phyloP scores from a whole-genome alignment of 1,140 invertebrate species.

The Drosophila tristis region DNA sequence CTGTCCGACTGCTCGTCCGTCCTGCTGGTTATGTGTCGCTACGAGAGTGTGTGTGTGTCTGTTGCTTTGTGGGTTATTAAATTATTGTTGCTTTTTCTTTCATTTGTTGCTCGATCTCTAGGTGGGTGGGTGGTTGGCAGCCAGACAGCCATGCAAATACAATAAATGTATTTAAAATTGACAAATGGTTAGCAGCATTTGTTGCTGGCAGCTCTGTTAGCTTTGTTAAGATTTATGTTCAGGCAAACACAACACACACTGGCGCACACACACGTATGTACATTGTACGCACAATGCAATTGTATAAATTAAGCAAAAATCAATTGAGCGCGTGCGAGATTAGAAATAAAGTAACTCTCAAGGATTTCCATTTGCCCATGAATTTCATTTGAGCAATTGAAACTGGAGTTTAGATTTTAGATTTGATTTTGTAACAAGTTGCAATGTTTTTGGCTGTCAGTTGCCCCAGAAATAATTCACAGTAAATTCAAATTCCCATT shows the following conservation, averaged over 20 bases:
- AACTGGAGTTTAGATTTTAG: neutral
- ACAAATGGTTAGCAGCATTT: constrained; percentile 70
- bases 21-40: constrained; percentile 23
- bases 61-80: constrained; percentile 69
- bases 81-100: constrained; percentile 69
- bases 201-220: constrained; percentile 56
- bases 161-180: constrained; percentile 76
- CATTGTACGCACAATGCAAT: too few species aligned
- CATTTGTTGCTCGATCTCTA: constrained; percentile 19
- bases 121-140: neutral
- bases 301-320: constrained; percentile 50
- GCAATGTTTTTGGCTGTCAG: neutral
- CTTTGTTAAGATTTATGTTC: constrained; percentile 58
- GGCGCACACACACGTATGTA: neutral
- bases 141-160: constrained; percentile 64
- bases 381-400: constrained; percentile 25
- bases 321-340: constrained; percentile 51
- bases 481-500: too few species aligned
- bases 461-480: neutral
- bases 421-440: constrained; percentile 4
- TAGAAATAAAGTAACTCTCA: constrained; percentile 35
- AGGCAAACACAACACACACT: constrained; percentile 27
- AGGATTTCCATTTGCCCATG: constrained; percentile 22
- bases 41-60: constrained; percentile 27
- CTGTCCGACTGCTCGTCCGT: constrained; percentile 7